Base-by-base conservation (phyloP, 23 tunicate genomes). In the Clavelina lepadiformis region DNA sequence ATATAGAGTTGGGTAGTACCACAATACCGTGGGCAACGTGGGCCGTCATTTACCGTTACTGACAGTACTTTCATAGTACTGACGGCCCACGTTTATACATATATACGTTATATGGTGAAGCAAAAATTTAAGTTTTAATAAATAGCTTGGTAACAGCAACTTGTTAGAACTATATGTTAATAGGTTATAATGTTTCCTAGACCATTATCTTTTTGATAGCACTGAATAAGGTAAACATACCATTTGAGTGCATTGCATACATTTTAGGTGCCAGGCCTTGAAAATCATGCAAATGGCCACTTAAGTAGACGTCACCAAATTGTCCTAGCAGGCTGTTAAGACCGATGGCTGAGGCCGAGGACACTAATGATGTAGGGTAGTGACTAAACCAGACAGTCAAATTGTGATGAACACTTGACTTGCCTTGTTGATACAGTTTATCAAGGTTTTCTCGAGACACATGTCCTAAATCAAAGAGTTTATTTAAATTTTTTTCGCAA, bases 331-430 rank as follows among this genome's bases (percentile, higher is more conserved):
- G 33, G 46, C 35, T 74, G 59, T 77, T 38, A 1, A 83, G 22
- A 20, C 82, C 74, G 26, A 45, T 13, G 3, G 71, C 58, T 13
- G 71, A 29, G 0, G 63, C 61, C 23, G 56, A 51, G 5, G 74
- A 51, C 8, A 89, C 73, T 28, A 80, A n/a, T 0, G 94, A 67
- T 15, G 85, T 71, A 4, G 98, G 94, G 62, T 73, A 93, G 56
- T 93, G 98, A 28, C 98, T 63, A 67, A 78, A 93, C 94, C 94
- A 93, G 51, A 93, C 38, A 3, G 94, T 83, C 19, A 55, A 35
- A 60, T 93, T 93, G 67, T 76, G 69, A 19, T 49, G 35, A 21
- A 32, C 35, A 15, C 67, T 2, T 47, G 33, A 0, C 11, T 51
- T 56, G 11, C 80, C 78, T 47, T 63, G 71, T 50, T 65, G 3